phyloP scores from a whole-genome alignment of 2,797 vertebrate genomes.

The Danio tinwini region DNA sequence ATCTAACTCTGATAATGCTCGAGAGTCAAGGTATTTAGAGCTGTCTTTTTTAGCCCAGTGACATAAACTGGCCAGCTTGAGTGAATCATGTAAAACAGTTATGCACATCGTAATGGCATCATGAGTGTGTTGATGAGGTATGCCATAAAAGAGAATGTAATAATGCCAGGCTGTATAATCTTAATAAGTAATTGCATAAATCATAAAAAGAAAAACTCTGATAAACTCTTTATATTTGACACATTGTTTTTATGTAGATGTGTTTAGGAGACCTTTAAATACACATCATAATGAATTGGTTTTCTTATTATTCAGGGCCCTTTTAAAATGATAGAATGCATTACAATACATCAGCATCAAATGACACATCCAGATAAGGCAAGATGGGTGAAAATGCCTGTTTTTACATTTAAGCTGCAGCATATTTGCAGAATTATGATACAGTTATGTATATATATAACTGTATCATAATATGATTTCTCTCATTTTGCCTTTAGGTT shows the following conservation, averaged over 20 bases:
- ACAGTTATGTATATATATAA: too few species aligned
- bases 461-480: not conserved
- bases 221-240: not conserved
- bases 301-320: not conserved
- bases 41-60: constrained; percentile 46
- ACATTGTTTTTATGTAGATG: not conserved
- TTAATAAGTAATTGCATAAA: not conserved
- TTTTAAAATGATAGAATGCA: not conserved
- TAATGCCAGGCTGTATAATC: not conserved
- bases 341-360: not conserved
- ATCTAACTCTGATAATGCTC: constrained; percentile 67
- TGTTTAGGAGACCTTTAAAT: not conserved
- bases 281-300: not conserved
- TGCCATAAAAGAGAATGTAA: not conserved
- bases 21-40: constrained; percentile 62
- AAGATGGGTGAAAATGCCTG: not conserved
- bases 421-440: not conserved
- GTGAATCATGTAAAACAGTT: not conserved
- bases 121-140: not conserved
- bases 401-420: not conserved
- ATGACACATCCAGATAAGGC: not conserved
- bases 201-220: too few species aligned
- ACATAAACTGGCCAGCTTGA: constrained; percentile 54
- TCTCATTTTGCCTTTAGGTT: not conserved
- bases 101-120: not conserved